Evolutionary conservation across 2,888 invertebrate genomes (phyloP), one percentile per base, ranked within the genome.

Genomic region (Rotaria sp.): DNA sequence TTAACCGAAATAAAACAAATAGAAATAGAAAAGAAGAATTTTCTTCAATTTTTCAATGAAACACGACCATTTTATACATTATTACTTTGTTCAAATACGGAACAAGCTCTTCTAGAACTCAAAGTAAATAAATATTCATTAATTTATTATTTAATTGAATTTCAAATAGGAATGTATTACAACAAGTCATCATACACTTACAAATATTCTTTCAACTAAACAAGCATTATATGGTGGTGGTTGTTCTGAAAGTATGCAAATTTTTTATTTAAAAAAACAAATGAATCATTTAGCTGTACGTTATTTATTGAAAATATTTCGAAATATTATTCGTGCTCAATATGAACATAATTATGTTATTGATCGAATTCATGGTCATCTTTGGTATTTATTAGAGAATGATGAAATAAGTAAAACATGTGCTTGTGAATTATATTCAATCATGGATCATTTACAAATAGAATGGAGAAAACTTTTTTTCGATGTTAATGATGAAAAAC

Each of bases 331-430:
- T 45, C 26, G n/a, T 80, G 41, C 80, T n/a, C 80, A 80, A 80
- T 26, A 26, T 45, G 13, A 45, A n/a, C 21, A 8, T 26, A n/a
- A 80, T 5, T 80, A 45, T 45, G 26, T 80, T 45, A 45, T 45
- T n/a, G 80, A 80, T 80, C n/a, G n/a, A 15, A 45, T 80, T 45
- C 45, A 80, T 45, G 80, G 80, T 45, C 80, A 80, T 80, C 26
- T 80, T 11, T 80, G 80, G 80, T 45, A 45, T 26, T n/a, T 45
- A 41, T 45, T 18, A 80, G 80, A 80, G 26, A 45, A 26, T 13
- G 26, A 45, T 0, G 18, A 35, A 35, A 80, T 80, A n/a, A 80
- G 80, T n/a, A 24, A 26, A 45, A 80, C 45, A 45, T 80, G 80
- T 80, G 45, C 41, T 7, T 80, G 80, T n/a, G 45, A 45, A 45